Conservation (phyloP, 2,888 invertebrate species). For the Petrolisthes cinctipes region DNA sequence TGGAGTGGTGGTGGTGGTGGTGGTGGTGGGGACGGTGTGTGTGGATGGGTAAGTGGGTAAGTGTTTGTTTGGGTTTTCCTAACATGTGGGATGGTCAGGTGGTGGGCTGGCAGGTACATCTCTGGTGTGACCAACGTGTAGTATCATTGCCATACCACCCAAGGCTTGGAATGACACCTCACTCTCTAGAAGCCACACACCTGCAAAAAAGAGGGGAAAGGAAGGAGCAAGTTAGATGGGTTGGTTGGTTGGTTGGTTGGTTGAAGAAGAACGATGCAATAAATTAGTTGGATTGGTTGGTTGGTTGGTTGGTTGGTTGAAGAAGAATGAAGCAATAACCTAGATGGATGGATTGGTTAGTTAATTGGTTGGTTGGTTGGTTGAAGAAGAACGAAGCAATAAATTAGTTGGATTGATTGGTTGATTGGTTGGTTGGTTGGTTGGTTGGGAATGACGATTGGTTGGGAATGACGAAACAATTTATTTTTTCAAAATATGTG, state of each 20-base stretch:
- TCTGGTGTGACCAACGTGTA: slow-evolving; percentile 45
- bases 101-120: slow-evolving; percentile 40
- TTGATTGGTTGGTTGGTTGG: too few species aligned
- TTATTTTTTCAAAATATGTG: too few species aligned
- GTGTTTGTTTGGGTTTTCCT: background rate
- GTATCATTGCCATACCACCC: slow-evolving; percentile 79
- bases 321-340: background rate
- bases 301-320: too few species aligned
- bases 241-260: background rate
- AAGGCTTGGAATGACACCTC: slow-evolving; percentile 92
- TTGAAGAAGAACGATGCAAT: background rate
- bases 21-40: too few species aligned
- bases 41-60: too few species aligned
- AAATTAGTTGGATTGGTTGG: background rate
- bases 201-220: slow-evolving; percentile 73
- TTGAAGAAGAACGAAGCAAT: too few species aligned
- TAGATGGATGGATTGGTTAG: background rate
- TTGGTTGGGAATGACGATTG: too few species aligned
- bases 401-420: too few species aligned
- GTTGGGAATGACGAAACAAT: background rate
- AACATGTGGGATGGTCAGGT: slow-evolving; percentile 54
- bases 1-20: too few species aligned
- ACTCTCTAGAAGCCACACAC: slow-evolving; percentile 93
- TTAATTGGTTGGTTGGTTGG: too few species aligned
- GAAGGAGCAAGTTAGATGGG: slow-evolving; percentile 43